These are phyloP conservation scores for Luscinia megarhynchos DNA, from an alignment of 2,797 vertebrate species.

Conservation along the genomic window DNA sequence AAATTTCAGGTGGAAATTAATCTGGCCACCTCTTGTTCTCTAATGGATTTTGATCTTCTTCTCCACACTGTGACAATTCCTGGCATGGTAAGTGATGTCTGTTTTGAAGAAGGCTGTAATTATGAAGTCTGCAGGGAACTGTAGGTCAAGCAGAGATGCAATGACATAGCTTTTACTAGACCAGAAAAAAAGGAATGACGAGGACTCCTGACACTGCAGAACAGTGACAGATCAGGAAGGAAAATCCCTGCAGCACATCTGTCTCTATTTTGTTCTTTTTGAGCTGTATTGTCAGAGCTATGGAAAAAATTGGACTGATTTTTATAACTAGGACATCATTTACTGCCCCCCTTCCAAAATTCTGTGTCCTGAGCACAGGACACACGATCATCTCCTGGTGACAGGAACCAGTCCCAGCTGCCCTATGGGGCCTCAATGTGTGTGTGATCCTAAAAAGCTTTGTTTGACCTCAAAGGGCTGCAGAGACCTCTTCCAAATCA, in stretches of 20 bases:
- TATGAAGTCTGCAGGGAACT: conserved; percentile 50
- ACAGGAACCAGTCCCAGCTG: neutral
- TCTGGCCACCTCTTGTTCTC: conserved; percentile 27
- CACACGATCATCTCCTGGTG: neutral
- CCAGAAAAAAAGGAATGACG: conserved; percentile 55
- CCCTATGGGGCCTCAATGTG: neutral
- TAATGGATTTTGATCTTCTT: conserved; percentile 51
- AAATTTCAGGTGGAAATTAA: conserved; percentile 62
- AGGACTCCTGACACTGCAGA: conserved; percentile 22
- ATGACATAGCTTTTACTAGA: conserved; percentile 31
- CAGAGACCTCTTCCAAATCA: neutral
- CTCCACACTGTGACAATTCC: conserved; percentile 30
- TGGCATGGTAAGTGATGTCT: conserved; percentile 33
- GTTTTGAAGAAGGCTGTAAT: conserved; percentile 49
- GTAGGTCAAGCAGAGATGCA: conserved; percentile 29
- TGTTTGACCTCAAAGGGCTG: neutral
- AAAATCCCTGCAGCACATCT: neutral
- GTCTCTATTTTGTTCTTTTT: neutral
- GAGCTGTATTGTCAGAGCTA: neutral
- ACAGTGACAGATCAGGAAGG: neutral
- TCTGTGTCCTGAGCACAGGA: neutral
- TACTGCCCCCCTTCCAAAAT: neutral
- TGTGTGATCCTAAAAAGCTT: neutral
- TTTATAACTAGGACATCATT: neutral
- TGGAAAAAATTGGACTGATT: neutral